phyloP scores from a whole-genome alignment of 2,888 invertebrate genomes.

The Dicranocentrus wangi region DNA sequence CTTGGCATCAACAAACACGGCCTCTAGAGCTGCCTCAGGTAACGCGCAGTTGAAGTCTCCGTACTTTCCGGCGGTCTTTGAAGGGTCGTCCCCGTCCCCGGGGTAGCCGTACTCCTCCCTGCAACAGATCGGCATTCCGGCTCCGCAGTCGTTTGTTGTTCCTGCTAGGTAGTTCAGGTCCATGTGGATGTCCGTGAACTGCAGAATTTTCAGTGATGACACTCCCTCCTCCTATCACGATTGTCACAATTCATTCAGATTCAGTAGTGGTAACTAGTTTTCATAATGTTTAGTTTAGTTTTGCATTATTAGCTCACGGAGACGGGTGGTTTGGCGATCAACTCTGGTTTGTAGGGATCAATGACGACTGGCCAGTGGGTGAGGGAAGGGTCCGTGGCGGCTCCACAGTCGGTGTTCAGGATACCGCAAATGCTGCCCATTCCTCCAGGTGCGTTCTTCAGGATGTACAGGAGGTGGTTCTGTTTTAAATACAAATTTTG shows the following conservation, averaged over 20 bases:
- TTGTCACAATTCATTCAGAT: too few species aligned
- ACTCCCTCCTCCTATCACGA: too few species aligned
- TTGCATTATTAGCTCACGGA: slow-evolving; percentile 1
- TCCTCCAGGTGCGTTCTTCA: slow-evolving; percentile 77
- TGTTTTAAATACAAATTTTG: slow-evolving; percentile 74
- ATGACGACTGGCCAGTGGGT: slow-evolving; percentile 61
- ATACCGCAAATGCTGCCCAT: slow-evolving; percentile 79
- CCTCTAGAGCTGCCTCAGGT: slow-evolving; percentile 91
- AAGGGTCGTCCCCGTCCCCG: slow-evolving; percentile 82
- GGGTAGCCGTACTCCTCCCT: slow-evolving; percentile 84
- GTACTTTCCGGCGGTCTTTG: slow-evolving; percentile 92
- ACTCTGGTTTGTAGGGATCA: slow-evolving; percentile 45
- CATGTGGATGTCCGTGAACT: slow-evolving; percentile 95
- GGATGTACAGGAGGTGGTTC: slow-evolving; percentile 80
- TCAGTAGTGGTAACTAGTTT: too few species aligned
- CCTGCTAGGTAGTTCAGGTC: slow-evolving; percentile 94
- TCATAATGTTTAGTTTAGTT: too few species aligned
- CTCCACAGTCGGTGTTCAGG: slow-evolving; percentile 71
- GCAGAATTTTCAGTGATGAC: slow-evolving; percentile 89
- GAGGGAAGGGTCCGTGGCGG: slow-evolving; percentile 32
- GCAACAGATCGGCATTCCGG: slow-evolving; percentile 91
- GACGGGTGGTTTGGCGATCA: neutral
- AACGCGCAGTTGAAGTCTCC: slow-evolving; percentile 96
- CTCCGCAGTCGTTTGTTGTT: slow-evolving; percentile 88
- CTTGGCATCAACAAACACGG: slow-evolving; percentile 91